These are phyloP conservation scores for Porites lobata DNA, from an alignment of 92 coral and sea anemone species.

Conservation along the genomic window DNA sequence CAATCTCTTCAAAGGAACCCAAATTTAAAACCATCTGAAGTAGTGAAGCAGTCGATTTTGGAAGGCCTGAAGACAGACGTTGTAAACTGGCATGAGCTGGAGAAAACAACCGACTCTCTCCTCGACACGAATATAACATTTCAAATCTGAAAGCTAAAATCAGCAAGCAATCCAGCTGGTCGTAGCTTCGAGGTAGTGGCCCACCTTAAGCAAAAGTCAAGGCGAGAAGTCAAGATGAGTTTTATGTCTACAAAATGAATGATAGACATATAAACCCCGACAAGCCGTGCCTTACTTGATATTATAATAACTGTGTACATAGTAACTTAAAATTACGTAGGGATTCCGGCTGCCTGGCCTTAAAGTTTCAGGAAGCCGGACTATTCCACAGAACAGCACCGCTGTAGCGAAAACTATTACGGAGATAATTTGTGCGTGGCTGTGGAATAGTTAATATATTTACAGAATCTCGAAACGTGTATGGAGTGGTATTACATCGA, in stretches of 20 bases:
- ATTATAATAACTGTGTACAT: too few species aligned
- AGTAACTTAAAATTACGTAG: too few species aligned
- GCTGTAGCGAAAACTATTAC: too few species aligned
- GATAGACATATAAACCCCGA: background rate
- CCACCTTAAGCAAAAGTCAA: slow-evolving; percentile 2
- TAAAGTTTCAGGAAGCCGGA: too few species aligned
- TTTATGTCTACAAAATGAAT: background rate
- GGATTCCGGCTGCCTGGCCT: too few species aligned
- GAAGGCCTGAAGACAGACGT: background rate
- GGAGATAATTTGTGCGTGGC: too few species aligned
- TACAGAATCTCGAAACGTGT: too few species aligned
- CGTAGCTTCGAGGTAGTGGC: slow-evolving; percentile 21
- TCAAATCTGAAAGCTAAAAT: slow-evolving; percentile 8
- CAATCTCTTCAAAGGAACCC: background rate
- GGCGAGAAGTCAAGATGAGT: background rate
- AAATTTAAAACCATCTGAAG: slow-evolving; percentile 5
- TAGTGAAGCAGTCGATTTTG: background rate
- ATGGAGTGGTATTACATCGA: too few species aligned
- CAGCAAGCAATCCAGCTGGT: slow-evolving; percentile 17
- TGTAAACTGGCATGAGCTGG: slow-evolving; percentile 11
- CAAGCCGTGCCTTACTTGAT: background rate
- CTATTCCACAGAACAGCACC: too few species aligned
- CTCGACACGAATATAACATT: background rate
- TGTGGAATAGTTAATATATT: too few species aligned
- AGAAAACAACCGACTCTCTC: slow-evolving; percentile 8